phyloP scores from a whole-genome alignment of 2,113 vertebrate genomes.

The Bostrychus sinensis region DNA sequence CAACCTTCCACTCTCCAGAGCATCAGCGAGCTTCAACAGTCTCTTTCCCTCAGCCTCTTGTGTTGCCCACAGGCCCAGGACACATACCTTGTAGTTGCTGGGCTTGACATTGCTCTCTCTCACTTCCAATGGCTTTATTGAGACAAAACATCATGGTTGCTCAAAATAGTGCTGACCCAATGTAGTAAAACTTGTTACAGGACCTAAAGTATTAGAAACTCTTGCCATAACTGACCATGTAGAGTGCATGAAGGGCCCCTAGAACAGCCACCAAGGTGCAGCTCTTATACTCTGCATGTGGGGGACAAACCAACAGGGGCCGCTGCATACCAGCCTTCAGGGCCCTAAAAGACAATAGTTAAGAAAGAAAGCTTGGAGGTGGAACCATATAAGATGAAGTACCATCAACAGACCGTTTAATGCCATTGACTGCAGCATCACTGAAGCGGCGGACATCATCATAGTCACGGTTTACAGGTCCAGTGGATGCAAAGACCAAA shows the following conservation, averaged over 20 bases:
- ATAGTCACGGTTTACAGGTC: constrained; percentile 81
- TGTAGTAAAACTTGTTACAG: background rate
- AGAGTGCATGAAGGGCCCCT: constrained; percentile 81
- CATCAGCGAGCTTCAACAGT: constrained; percentile 65
- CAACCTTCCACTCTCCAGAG: constrained; percentile 82
- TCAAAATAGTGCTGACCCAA: background rate
- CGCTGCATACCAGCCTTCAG: constrained; percentile 81
- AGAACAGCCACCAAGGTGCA: constrained; percentile 74
- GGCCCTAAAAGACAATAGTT: constrained; percentile 65
- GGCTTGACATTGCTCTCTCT: constrained; percentile 68
- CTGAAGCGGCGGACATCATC: constrained; percentile 81
- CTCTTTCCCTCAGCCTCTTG: constrained; percentile 50
- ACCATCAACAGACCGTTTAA: constrained; percentile 61
- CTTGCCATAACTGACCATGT: constrained; percentile 71
- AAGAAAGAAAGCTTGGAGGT: background rate
- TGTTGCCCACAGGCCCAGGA: constrained; percentile 78
- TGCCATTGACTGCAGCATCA: constrained; percentile 76
- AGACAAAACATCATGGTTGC: background rate
- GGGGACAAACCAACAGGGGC: constrained; percentile 81
- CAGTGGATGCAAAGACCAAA: constrained; percentile 80
- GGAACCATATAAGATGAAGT: background rate
- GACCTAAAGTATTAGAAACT: background rate
- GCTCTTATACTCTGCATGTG: constrained; percentile 71
- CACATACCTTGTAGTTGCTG: constrained; percentile 68
- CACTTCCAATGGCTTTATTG: constrained; percentile 80